Percentiles rank a stretch among this genome's conserved stretches.
phyloP scores from a whole-genome alignment of 2,797 vertebrate genomes.

The Decapterus maruadsi region DNA sequence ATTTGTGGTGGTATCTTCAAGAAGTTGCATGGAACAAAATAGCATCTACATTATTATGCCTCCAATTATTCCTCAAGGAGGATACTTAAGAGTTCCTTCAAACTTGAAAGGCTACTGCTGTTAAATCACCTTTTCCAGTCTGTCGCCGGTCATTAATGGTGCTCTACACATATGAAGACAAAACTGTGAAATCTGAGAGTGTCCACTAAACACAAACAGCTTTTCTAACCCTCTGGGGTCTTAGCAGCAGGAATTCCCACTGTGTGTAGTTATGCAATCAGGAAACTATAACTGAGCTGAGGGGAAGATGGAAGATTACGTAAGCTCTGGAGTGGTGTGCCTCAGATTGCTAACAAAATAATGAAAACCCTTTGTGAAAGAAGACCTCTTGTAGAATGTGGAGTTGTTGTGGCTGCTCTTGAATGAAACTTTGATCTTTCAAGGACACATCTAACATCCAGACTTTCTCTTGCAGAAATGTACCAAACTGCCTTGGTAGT shows the following conservation, averaged over 20 bases:
- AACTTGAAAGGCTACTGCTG: background rate
- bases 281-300: background rate
- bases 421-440: background rate
- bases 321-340: background rate
- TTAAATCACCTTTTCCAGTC: background rate
- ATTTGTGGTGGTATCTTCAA: too few species aligned
- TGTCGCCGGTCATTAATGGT: background rate
- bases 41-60: background rate
- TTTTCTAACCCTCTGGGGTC: constrained; percentile 11
- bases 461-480: constrained; percentile 48
- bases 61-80: background rate
- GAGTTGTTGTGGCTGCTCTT: background rate
- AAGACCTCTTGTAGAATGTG: background rate
- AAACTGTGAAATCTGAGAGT: constrained; percentile 36
- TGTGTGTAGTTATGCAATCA: constrained; percentile 27
- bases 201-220: background rate
- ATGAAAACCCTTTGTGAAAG: background rate
- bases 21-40: too few species aligned
- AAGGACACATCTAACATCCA: constrained; percentile 12
- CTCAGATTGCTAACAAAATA: background rate
- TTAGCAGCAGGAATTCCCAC: constrained; percentile 3
- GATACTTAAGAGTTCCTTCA: background rate
- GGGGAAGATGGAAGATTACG: constrained; percentile 12
- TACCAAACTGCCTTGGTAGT: background rate
- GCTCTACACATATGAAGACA: constrained; percentile 1